Evolutionary conservation across 2,888 invertebrate genomes (phyloP), one percentile per base, ranked within the genome.

Genomic region (Gibbula magus): DNA sequence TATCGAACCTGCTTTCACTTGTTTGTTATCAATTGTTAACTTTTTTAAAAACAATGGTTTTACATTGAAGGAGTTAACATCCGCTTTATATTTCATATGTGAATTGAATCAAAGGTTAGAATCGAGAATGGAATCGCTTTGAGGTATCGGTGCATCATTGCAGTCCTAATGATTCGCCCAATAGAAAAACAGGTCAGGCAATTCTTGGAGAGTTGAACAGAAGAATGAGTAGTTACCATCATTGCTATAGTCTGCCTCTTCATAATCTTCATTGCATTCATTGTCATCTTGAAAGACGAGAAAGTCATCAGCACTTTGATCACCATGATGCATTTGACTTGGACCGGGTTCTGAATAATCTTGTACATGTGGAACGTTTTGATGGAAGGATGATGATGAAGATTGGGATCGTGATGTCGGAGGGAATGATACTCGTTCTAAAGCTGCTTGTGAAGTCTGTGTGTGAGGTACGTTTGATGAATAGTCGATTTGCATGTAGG

Each of bases 241-340:
- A 61, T 61, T 61, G 61, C 61, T 61, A 25, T 61, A 61, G 25
- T 61, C 61, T 61, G 61, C 61, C 25, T 70, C 61, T 61, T 61
- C 61, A 25, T 61, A 29, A 61, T 61, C 61, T 3, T 61, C 61
- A 18, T 29, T 29, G 29, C 29, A 61, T 16, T 61, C 61, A 61
- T 61, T 61, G 29, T 61, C 61, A 29, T 61, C 61, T 25, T 61
- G 61, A 61, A 61, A 61, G 29, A 61, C 61, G 25, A 61, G 29
- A 61, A 61, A 61, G 25, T 61, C 61, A 61, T 61, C 61, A 16
- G 61, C 61, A 61, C 61, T 61, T 61, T 61, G 61, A 25, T 61
- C 61, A 61, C 29, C 61, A 61, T 61, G 35, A 10, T 35, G 20
- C 8, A 8, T 10, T 70, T 39, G 67, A 56, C 56, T 56, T 10